Evolutionary conservation across 1,140 invertebrate species (phyloP).

Genomic region (Agrypnia vestita): DNA sequence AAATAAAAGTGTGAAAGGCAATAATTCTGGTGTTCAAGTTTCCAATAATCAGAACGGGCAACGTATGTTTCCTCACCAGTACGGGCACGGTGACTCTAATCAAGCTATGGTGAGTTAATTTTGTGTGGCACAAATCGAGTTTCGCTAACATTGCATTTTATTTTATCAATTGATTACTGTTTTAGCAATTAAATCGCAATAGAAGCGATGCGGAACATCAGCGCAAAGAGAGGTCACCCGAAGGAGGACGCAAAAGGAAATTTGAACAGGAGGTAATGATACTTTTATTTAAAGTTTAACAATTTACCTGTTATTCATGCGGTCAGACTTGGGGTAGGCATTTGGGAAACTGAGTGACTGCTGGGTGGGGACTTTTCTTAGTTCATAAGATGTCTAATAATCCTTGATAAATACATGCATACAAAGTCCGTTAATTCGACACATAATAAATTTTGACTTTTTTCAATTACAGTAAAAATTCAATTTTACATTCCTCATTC

Average conservation of each 20-base stretch:
- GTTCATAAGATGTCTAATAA: no score
- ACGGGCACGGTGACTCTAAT: constrained; percentile 19
- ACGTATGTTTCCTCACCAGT: constrained; percentile 1
- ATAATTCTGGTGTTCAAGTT: not conserved
- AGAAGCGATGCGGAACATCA: constrained; percentile 45
- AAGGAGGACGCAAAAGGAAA: constrained; percentile 53
- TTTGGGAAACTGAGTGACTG: no score
- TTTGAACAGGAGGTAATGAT: constrained; percentile 55
- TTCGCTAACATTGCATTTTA: not conserved
- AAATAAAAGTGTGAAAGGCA: not conserved
- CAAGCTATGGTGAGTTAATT: constrained; percentile 11
- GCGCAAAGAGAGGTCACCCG: constrained; percentile 46
- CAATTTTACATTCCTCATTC: no score
- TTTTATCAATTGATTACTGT: constrained; percentile 8
- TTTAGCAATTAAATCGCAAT: constrained; percentile 51
- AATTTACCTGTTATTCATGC: no score
- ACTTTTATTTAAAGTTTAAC: no score
- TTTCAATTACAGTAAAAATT: no score
- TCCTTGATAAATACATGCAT: no score
- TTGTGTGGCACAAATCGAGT: not conserved
- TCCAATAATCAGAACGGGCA: constrained; percentile 17
- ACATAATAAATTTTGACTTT: no score
- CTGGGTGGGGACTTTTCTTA: no score
- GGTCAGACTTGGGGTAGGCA: no score
- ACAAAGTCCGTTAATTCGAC: no score